A percentile compares a stretch with the other conserved stretches of the same genome.
Evolutionary conservation across 1,140 invertebrate genomes (phyloP).

Genomic region (Agraylea sexmaculata): DNA sequence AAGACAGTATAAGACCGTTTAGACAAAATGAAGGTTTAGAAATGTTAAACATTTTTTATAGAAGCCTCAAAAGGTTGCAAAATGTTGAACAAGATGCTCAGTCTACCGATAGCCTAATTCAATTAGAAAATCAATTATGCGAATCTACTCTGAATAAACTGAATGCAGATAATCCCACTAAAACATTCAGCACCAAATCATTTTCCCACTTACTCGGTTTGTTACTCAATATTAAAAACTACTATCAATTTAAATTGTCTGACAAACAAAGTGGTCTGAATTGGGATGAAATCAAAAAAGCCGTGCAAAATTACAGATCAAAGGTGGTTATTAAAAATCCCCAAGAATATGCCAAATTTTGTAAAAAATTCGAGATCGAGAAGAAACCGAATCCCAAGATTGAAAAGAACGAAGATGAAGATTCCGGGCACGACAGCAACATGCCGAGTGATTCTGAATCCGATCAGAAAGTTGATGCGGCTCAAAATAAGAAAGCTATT

Average conservation of each 20-base stretch:
- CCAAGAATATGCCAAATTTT: slow-evolving; percentile 20
- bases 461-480: slow-evolving; percentile 3
- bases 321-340: slow-evolving; percentile 15
- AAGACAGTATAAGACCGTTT: slow-evolving; percentile 45
- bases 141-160: too few relatives aligned
- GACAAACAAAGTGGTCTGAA: too few relatives aligned
- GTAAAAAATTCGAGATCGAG: slow-evolving; percentile 15
- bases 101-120: too few relatives aligned
- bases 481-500: slow-evolving; percentile 7
- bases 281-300: slow-evolving; percentile 12
- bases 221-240: too few relatives aligned
- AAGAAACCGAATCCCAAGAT: background rate
- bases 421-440: slow-evolving; percentile 19
- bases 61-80: slow-evolving; percentile 39
- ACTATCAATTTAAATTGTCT: too few relatives aligned
- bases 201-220: too few relatives aligned
- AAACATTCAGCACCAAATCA: too few relatives aligned
- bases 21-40: slow-evolving; percentile 51
- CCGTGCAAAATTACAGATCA: slow-evolving; percentile 12
- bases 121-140: too few relatives aligned
- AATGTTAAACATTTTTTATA: slow-evolving; percentile 48
- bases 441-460: slow-evolving; percentile 4
- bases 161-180: too few relatives aligned
- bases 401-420: slow-evolving; percentile 15
- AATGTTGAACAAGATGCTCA: too few relatives aligned